phyloP scores from a whole-genome alignment of 2,113 vertebrate species.

The Salvator merianae region DNA sequence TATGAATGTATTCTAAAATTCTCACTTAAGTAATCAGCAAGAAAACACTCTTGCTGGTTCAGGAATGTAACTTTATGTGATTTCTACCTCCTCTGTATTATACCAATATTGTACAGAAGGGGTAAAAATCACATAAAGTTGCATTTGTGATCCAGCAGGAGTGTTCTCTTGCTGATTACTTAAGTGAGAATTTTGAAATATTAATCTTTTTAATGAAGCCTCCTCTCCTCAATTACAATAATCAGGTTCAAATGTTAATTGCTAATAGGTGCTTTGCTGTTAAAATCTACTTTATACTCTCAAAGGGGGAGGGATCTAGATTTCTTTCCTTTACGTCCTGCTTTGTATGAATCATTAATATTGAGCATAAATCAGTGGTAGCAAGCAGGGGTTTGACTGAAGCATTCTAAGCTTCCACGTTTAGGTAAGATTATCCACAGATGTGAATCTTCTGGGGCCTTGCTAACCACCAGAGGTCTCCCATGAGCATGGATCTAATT shows the following conservation, averaged over 20 bases:
- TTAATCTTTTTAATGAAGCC: conserved; percentile 1
- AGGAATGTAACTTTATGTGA: background rate
- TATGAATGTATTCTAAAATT: background rate
- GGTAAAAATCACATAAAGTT: background rate
- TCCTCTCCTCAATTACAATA: background rate
- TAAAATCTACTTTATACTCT: background rate
- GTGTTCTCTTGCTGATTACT: conserved; percentile 7
- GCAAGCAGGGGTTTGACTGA: background rate
- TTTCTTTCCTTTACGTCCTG: background rate
- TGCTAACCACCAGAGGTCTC: no score
- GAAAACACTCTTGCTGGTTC: background rate
- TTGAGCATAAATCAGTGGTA: background rate
- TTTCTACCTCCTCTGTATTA: background rate
- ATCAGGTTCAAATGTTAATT: conserved; percentile 15
- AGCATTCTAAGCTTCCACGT: background rate
- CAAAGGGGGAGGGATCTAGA: background rate
- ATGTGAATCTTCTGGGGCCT: background rate
- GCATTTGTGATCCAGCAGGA: background rate
- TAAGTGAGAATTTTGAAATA: background rate
- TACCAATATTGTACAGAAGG: background rate
- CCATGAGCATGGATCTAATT: no score
- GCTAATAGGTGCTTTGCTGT: background rate
- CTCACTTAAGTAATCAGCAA: conserved; percentile 7
- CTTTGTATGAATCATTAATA: background rate
- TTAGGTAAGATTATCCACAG: background rate